Conservation (phyloP, 1,140 invertebrate species). For the Nasonia longicornis region DNA sequence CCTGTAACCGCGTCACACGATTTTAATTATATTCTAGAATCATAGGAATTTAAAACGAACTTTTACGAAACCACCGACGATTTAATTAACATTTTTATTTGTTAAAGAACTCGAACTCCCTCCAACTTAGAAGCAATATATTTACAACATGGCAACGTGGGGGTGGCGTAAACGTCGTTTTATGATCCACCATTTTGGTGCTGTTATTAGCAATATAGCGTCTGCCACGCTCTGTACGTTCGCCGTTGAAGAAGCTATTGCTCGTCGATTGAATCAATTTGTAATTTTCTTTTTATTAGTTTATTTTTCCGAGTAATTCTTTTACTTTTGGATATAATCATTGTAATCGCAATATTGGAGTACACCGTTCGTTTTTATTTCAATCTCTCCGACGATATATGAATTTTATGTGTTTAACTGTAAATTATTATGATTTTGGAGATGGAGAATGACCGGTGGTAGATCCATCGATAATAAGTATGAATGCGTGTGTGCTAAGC, state of each 20-base stretch:
- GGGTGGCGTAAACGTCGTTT: background rate
- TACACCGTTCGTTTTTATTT: conserved; percentile 39
- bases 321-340: conserved; percentile 16
- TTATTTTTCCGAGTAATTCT: conserved; percentile 6
- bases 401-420: conserved; percentile 31
- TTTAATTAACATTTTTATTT: conserved; percentile 29
- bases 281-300: conserved; percentile 4
- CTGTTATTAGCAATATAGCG: conserved; percentile 37
- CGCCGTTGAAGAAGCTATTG: conserved; percentile 13
- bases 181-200: conserved; percentile 20
- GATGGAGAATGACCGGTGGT: conserved; percentile 57
- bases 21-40: conserved; percentile 44
- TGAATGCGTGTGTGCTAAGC: conserved; percentile 66
- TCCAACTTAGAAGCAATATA: conserved; percentile 34
- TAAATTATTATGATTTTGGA: conserved; percentile 50
- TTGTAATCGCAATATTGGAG: conserved; percentile 28
- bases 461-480: conserved; percentile 60
- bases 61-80: conserved; percentile 40
- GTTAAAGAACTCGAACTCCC: conserved; percentile 11
- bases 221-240: conserved; percentile 5
- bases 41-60: conserved; percentile 43
- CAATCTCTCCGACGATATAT: conserved; percentile 32
- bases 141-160: conserved; percentile 8
- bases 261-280: conserved; percentile 21
- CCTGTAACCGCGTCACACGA: conserved; percentile 44